Percentiles rank a stretch among this genome's conserved stretches.
Conservation (phyloP, 1,140 invertebrate genomes). For the Araneus ventricosus region DNA sequence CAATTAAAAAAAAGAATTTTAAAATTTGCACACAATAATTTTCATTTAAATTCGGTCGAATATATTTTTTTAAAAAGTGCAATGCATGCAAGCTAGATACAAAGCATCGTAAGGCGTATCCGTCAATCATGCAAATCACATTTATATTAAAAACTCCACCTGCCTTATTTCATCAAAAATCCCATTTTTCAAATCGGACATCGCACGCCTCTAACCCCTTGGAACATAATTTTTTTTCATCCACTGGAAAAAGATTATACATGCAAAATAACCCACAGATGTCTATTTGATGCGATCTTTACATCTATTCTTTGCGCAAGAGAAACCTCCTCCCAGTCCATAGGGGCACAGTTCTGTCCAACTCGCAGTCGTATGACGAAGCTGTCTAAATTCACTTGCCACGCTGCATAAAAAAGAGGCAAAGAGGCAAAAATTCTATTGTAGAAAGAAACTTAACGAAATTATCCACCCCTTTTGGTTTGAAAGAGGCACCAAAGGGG, state of each 20-base stretch:
- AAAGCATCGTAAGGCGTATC: neutral
- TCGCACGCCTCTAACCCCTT: neutral
- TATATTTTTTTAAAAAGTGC: neutral
- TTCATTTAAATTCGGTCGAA: neutral
- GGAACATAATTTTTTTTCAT: neutral
- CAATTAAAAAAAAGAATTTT: neutral
- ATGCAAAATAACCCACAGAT: constrained; percentile 49
- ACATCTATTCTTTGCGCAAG: neutral
- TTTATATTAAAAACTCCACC: neutral
- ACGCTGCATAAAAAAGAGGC: neutral
- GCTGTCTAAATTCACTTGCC: constrained; percentile 41
- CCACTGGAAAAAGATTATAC: constrained; percentile 13
- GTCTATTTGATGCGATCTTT: constrained; percentile 8
- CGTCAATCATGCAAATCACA: constrained; percentile 56
- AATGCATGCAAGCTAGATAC: neutral
- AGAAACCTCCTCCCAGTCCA: constrained; percentile 9
- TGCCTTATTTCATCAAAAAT: constrained; percentile 45
- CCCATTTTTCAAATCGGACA: constrained; percentile 51
- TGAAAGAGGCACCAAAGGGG: constrained; percentile 66
- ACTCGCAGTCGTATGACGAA: neutral
- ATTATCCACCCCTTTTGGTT: constrained; percentile 61
- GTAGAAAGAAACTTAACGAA: constrained; percentile 59
- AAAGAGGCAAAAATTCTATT: constrained; percentile 24
- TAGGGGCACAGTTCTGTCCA: neutral
- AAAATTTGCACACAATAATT: neutral